Evolutionary conservation across 2,113 vertebrate genomes (phyloP).

Genomic region (Paramisgurnus dabryanus): DNA sequence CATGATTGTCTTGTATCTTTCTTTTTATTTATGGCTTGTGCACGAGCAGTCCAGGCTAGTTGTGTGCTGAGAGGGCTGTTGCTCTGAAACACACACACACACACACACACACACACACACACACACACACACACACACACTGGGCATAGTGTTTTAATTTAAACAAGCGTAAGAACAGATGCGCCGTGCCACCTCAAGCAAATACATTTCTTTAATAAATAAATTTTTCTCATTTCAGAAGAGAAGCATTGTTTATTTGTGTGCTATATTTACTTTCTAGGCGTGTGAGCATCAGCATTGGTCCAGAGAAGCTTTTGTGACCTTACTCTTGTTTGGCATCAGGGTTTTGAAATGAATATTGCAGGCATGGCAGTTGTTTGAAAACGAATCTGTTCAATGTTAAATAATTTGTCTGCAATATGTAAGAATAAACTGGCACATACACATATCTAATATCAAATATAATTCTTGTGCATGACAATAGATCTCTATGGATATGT

Average conservation of each 20-base stretch:
- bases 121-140: neutral
- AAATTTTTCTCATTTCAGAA: conserved; percentile 4
- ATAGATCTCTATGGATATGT: neutral
- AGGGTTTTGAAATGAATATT: neutral
- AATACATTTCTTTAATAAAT: conserved; percentile 11
- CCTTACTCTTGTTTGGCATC: neutral
- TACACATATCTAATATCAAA: no score
- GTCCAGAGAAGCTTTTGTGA: conserved; percentile 31
- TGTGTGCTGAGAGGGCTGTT: neutral
- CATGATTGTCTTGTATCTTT: neutral
- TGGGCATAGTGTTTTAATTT: conserved; percentile 31
- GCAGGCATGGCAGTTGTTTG: neutral
- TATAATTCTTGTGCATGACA: no score
- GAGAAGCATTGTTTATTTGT: conserved; percentile 10
- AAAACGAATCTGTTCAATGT: neutral
- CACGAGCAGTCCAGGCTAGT: neutral
- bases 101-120: neutral
- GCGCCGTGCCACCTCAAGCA: conserved; percentile 9
- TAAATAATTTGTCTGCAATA: no score
- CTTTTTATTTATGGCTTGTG: neutral
- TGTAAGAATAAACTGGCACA: no score
- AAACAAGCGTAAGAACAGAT: conserved; percentile 35
- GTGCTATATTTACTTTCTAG: conserved; percentile 29
- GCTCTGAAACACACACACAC: neutral
- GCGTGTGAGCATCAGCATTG: conserved; percentile 43